Base-by-base conservation (phyloP, 2,113 vertebrate genomes). In the Sceloporus undulatus region DNA sequence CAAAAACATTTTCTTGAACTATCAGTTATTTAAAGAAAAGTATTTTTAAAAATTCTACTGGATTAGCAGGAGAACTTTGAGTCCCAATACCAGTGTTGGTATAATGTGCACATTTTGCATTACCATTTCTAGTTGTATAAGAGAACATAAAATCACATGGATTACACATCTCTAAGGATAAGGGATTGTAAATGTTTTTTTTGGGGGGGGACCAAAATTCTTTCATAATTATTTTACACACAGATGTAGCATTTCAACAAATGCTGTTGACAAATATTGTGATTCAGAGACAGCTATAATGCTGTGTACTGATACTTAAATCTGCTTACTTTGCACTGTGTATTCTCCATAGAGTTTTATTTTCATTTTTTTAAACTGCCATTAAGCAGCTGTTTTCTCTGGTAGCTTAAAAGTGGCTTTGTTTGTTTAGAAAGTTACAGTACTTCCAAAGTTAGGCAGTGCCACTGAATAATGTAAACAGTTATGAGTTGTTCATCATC, bases 351-450 rank as follows among this genome's bases (percentile, higher is more conserved):
- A 88, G 79, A 74, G 38, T 62, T 52, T 27, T 87, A 82, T 87
- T 62, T 62, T 62, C 16, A 62, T 62, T 27, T 66, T 66, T 71
- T 71, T 29, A 71, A 77, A 59, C 62, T 88, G 38, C 54, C 62
- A 88, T 88, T 88, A 88, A 77, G 52, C 87, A 88, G 81, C 87
- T 88, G 87, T 83, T 88, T 38, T 29, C 11, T 77, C 82, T 68
- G 48, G n/a, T 78, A 54, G 80, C 27, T 59, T 54, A 87, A 80
- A 80, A 59, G 14, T 71, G n/a, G 19, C 42, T 84, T 71, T 54
- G 82, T 71, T 86, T 56, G 14, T 66, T 40, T 68, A 14, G 42
- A 42, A 82, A 82, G 65, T 82, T 62, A 48, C 38, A 62, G 19
- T 52, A 34, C 48, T n/a, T 54, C 42, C 80, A 83, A 52, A 83